Evolutionary conservation across 23 tunicate species (phyloP).

Genomic region (Botrylloides violaceus): DNA sequence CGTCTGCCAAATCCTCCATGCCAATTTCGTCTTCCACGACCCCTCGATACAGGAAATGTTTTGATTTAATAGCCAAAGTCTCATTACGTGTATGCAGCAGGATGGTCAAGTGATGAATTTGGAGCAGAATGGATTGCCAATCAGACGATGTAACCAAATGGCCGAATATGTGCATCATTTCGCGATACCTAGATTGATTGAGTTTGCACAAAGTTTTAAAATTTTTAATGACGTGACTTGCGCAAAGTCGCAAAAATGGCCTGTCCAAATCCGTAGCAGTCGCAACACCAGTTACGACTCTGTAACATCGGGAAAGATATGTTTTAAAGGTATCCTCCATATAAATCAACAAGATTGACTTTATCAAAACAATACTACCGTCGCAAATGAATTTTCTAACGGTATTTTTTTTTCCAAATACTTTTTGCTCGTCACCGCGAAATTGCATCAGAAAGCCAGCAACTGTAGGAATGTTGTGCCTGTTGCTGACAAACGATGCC

Average conservation of each 20-base stretch:
- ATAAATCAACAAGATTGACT: neutral
- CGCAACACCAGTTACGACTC: constrained; percentile 1
- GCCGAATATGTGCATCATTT: too few species aligned
- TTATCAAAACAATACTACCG: constrained; percentile 15
- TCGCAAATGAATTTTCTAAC: constrained; percentile 2
- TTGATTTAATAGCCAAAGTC: too few species aligned
- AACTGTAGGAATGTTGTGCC: neutral
- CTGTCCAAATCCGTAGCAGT: neutral
- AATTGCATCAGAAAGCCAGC: neutral
- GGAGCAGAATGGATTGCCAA: too few species aligned
- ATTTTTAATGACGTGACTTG: too few species aligned
- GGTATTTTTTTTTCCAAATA: neutral
- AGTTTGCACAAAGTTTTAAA: too few species aligned
- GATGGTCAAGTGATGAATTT: too few species aligned
- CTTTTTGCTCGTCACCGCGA: neutral
- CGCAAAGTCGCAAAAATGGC: neutral
- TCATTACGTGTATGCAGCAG: too few species aligned
- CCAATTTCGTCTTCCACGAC: too few species aligned
- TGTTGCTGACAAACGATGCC: neutral
- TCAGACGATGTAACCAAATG: too few species aligned
- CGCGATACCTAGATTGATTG: too few species aligned
- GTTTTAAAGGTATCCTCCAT: neutral
- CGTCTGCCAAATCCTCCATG: too few species aligned
- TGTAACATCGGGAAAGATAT: neutral
- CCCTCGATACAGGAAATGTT: too few species aligned